Conservation (phyloP, 2,797 vertebrate genomes). For the Sphaeramia orbicularis region DNA sequence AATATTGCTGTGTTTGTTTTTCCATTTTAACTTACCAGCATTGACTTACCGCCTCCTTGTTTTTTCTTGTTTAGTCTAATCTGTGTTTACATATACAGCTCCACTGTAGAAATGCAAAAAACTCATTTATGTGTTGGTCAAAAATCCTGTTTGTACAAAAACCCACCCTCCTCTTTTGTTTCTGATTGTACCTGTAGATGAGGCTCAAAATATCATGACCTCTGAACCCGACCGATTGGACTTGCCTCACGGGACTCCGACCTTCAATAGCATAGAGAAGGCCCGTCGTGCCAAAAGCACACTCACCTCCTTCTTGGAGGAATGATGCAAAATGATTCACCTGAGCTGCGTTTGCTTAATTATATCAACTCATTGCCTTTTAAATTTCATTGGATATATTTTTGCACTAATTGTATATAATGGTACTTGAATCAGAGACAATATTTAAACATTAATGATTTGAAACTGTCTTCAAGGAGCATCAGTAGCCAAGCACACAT, state of each 20-base stretch:
- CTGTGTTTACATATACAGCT: too few relatives aligned
- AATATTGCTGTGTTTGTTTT: too few relatives aligned
- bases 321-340: slow-evolving; percentile 70
- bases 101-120: too few relatives aligned
- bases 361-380: slow-evolving; percentile 9
- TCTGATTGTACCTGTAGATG: slow-evolving; percentile 71
- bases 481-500: slow-evolving; percentile 10
- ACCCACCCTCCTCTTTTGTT: slow-evolving; percentile 1
- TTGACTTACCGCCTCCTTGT: too few relatives aligned
- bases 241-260: slow-evolving; percentile 86
- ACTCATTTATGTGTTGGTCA: too few relatives aligned
- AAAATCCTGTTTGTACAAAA: neutral
- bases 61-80: too few relatives aligned
- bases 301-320: slow-evolving; percentile 83
- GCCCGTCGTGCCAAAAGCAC: slow-evolving; percentile 84
- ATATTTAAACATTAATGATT: too few relatives aligned
- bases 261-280: slow-evolving; percentile 91
- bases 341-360: slow-evolving; percentile 21
- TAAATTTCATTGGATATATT: slow-evolving; percentile 3
- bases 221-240: slow-evolving; percentile 81
- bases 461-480: too few relatives aligned
- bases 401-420: slow-evolving; percentile 47
- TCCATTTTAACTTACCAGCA: too few relatives aligned
- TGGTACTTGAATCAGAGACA: slow-evolving; percentile 1
- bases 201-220: slow-evolving; percentile 89